A percentile compares a stretch with the other conserved stretches of the same genome.
Conservation (phyloP, 2,888 invertebrate genomes). For the Galerucella nymphaeae region DNA sequence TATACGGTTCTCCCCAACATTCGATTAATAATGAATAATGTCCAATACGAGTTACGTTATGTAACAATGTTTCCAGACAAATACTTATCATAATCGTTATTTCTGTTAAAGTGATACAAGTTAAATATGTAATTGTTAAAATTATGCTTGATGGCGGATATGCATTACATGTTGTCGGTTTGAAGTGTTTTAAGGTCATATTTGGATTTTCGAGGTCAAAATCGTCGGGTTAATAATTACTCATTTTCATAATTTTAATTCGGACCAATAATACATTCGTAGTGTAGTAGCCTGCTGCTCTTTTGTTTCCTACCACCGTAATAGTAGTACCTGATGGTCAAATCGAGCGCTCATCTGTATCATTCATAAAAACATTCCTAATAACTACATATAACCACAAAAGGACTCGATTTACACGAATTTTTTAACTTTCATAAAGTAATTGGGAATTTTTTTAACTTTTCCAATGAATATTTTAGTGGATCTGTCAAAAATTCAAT, state of each 20-base stretch:
- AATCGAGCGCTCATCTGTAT: not conserved
- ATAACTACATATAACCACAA: not conserved
- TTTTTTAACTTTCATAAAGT: not conserved
- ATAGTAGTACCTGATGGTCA: not conserved
- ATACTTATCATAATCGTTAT: slow-evolving; percentile 33
- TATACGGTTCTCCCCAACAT: slow-evolving; percentile 31
- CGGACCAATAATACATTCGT: slow-evolving; percentile 17
- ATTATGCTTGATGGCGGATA: slow-evolving; percentile 41
- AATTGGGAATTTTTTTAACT: too few relatives aligned
- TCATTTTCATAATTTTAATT: slow-evolving; percentile 45
- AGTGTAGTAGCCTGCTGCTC: not conserved
- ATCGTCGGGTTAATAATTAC: slow-evolving; percentile 45
- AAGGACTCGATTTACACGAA: not conserved
- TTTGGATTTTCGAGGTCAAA: slow-evolving; percentile 50
- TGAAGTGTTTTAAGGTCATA: slow-evolving; percentile 42
- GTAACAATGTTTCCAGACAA: slow-evolving; percentile 28
- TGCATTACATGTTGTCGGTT: slow-evolving; percentile 40
- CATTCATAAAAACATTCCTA: not conserved
- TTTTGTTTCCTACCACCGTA: slow-evolving; percentile 6
- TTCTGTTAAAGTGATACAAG: slow-evolving; percentile 33
- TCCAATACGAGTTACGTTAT: slow-evolving; percentile 32
- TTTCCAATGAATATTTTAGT: too few relatives aligned
- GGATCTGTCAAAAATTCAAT: too few relatives aligned
- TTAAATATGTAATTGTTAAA: slow-evolving; percentile 42
- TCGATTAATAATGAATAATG: slow-evolving; percentile 36